Conservation (phyloP, 2,888 invertebrate genomes). For the Drosophila borealis region DNA sequence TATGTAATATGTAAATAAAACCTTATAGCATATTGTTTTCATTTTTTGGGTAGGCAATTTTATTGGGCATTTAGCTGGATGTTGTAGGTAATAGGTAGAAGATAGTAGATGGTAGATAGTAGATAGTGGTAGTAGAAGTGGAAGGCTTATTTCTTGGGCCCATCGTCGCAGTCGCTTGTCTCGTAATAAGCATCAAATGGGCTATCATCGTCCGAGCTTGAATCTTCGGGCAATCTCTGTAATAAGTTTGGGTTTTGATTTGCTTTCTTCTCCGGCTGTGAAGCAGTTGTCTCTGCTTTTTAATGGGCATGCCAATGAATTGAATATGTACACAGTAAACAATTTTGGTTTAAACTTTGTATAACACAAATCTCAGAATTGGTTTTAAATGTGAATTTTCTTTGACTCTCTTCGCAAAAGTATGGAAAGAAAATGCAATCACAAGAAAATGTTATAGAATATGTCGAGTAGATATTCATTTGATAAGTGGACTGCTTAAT, state of each 20-base stretch:
- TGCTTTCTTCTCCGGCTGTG: slow-evolving; percentile 14
- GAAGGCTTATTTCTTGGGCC: slow-evolving; percentile 63
- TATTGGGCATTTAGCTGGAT: slow-evolving; percentile 34
- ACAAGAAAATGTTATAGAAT: no score
- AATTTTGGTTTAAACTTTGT: background rate
- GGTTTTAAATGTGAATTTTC: background rate
- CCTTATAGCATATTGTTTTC: slow-evolving; percentile 29
- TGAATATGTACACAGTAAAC: slow-evolving; percentile 8
- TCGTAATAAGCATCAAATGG: slow-evolving; percentile 84
- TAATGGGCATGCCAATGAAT: slow-evolving; percentile 50
- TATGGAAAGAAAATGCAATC: no score
- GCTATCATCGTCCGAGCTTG: slow-evolving; percentile 84
- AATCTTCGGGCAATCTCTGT: slow-evolving; percentile 84
- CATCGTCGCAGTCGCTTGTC: slow-evolving; percentile 81
- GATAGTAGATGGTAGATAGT: slow-evolving; percentile 15
- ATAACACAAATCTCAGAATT: no score
- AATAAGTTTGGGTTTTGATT: slow-evolving; percentile 55
- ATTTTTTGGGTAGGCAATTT: slow-evolving; percentile 34
- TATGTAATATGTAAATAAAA: slow-evolving; percentile 38
- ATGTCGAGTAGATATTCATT: no score
- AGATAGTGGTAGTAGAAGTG: slow-evolving; percentile 38
- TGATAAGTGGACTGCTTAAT: no score
- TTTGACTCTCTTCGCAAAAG: no score
- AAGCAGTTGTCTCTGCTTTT: slow-evolving; percentile 25
- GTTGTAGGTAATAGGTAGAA: slow-evolving; percentile 32